A percentile compares a stretch with the other conserved stretches of the same genome.
Evolutionary conservation across 2,888 invertebrate species (phyloP).

Genomic region (Melangyna quadrimaculata): DNA sequence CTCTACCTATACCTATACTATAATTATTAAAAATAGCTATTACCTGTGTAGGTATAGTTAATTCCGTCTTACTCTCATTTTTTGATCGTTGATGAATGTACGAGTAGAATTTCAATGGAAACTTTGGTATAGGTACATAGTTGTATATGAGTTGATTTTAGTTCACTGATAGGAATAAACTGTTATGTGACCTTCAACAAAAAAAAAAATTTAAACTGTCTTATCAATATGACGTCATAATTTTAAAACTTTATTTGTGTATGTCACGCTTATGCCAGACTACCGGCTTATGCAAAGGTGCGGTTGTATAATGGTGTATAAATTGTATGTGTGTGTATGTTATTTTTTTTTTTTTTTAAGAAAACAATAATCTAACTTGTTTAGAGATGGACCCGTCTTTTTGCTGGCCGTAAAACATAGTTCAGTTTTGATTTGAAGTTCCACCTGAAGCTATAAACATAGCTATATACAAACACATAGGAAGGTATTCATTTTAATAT

Average conservation of each 20-base stretch:
- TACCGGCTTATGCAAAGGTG: slow-evolving; percentile 15
- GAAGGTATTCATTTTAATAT: not conserved
- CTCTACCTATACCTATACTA: not conserved
- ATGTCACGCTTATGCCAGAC: not conserved
- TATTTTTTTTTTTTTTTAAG: not conserved
- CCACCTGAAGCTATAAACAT: not conserved
- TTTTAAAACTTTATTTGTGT: not conserved
- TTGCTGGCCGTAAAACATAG: slow-evolving; percentile 10
- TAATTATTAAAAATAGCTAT: not conserved
- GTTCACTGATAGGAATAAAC: not conserved
- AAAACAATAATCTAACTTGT: slow-evolving; percentile 10
- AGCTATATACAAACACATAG: not conserved
- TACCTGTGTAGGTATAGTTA: not conserved
- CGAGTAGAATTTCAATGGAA: not conserved
- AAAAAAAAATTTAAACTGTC: not conserved
- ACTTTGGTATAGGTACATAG: no score
- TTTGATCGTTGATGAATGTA: not conserved
- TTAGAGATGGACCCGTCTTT: slow-evolving; percentile 21
- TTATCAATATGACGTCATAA: slow-evolving; percentile 64
- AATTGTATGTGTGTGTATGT: no score
- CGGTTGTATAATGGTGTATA: not conserved
- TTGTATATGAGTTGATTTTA: not conserved
- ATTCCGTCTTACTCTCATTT: slow-evolving; percentile 9
- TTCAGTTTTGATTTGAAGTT: slow-evolving; percentile 42
- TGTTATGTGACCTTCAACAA: slow-evolving; percentile 24